Evolutionary conservation across 2,113 vertebrate genomes (phyloP).

Genomic region (Ondatra zibethicus): DNA sequence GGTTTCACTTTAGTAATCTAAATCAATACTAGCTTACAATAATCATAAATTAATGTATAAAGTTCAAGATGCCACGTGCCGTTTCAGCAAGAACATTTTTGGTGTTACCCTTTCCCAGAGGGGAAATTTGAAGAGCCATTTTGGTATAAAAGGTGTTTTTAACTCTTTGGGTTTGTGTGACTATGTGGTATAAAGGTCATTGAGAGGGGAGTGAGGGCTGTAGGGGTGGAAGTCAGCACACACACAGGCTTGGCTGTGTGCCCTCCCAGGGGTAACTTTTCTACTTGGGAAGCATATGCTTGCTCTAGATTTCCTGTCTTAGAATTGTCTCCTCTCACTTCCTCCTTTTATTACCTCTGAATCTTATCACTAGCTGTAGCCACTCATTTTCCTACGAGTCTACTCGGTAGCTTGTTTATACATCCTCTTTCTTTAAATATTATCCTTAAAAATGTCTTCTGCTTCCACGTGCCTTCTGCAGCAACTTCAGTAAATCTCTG

Average conservation of each 20-base stretch:
- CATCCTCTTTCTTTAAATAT: conserved; percentile 47
- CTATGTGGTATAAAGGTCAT: conserved; percentile 17
- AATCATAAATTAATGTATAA: conserved; percentile 50
- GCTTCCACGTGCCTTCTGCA: conserved; percentile 47
- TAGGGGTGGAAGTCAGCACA: no score
- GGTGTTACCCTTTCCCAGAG: conserved; percentile 16
- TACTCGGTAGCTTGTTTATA: conserved; percentile 9
- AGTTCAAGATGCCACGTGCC: conserved; percentile 35
- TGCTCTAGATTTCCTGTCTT: conserved; percentile 45
- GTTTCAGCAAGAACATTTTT: conserved; percentile 24
- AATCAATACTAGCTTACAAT: conserved; percentile 60
- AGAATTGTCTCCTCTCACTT: conserved; percentile 33
- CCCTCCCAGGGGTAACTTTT: conserved; percentile 21
- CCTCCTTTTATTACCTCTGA: conserved; percentile 62
- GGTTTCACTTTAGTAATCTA: conserved; percentile 60
- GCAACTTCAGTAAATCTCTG: conserved; percentile 57
- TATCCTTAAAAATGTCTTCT: conserved; percentile 57
- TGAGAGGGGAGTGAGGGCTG: fast-evolving
- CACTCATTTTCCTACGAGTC: conserved; percentile 45
- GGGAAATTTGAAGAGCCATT: conserved; percentile 6
- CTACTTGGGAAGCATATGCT: background rate
- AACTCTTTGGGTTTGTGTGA: conserved; percentile 35
- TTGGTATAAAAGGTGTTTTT: background rate
- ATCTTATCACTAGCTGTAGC: conserved; percentile 36
- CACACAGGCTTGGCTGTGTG: background rate